Percentiles rank a stretch among this genome's conserved stretches.
phyloP scores from a whole-genome alignment of 2,797 vertebrate species.

The Phalanger gymnotis region DNA sequence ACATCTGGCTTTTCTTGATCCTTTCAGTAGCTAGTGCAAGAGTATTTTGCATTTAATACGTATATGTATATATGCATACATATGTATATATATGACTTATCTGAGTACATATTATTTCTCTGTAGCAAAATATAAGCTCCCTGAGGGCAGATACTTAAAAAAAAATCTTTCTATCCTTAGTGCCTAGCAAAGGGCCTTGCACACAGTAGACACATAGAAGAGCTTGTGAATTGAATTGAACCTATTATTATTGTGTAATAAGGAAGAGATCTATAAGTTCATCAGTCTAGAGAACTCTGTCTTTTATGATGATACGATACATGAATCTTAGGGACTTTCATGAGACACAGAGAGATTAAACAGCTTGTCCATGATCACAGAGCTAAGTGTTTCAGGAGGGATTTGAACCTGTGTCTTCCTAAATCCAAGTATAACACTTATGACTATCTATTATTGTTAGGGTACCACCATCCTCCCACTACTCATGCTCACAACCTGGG shows the following conservation, averaged over 20 bases:
- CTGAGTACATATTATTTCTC: too few relatives aligned
- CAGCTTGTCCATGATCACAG: too few relatives aligned
- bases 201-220: neutral
- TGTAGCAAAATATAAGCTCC: too few relatives aligned
- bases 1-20: too few relatives aligned
- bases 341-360: neutral
- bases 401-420: neutral
- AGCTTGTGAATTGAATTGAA: neutral
- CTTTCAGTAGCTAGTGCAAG: too few relatives aligned
- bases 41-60: too few relatives aligned
- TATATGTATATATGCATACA: too few relatives aligned
- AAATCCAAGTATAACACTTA: neutral
- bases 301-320: neutral
- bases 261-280: neutral
- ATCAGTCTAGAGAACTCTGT: neutral
- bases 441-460: neutral
- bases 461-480: neutral
- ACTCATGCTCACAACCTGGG: neutral
- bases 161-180: too few relatives aligned
- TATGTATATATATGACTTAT: too few relatives aligned
- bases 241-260: neutral
- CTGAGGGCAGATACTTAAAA: too few relatives aligned
- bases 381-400: neutral
- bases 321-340: neutral
- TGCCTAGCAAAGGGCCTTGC: too few relatives aligned